A percentile compares a stretch with the other conserved stretches of the same genome.
phyloP scores from a whole-genome alignment of 2,888 invertebrate species.

The Apodemia mormo region DNA sequence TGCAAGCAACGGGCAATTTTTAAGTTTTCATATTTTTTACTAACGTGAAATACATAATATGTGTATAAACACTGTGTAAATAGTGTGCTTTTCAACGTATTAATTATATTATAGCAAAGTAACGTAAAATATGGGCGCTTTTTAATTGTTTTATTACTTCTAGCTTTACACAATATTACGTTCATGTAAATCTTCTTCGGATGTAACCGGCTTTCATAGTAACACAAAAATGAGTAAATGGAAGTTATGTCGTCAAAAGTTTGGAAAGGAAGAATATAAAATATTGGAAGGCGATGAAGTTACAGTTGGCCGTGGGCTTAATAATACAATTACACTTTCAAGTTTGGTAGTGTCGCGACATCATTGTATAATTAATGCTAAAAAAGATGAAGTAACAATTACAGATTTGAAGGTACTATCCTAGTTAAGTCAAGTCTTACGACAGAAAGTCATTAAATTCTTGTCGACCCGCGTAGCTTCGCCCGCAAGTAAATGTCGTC shows the following conservation, averaged over 20 bases:
- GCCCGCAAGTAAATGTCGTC: too few relatives aligned
- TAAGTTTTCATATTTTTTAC: neutral
- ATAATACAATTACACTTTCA: constrained; percentile 57
- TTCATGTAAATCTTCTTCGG: neutral
- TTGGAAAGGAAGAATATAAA: constrained; percentile 55
- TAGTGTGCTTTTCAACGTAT: neutral
- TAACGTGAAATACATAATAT: neutral
- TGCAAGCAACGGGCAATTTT: neutral
- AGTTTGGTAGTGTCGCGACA: constrained; percentile 68
- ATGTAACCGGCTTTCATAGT: neutral
- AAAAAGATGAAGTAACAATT: constrained; percentile 53
- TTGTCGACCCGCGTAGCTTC: too few relatives aligned
- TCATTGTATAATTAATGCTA: constrained; percentile 60
- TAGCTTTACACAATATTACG: neutral
- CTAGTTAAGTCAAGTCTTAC: too few relatives aligned
- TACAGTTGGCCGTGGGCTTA: constrained; percentile 60
- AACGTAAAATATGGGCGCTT: neutral
- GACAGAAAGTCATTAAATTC: too few relatives aligned
- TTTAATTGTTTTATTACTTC: neutral
- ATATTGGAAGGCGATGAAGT: constrained; percentile 60
- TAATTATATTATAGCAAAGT: neutral
- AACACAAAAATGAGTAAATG: constrained; percentile 59
- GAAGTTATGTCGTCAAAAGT: constrained; percentile 60
- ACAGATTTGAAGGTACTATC: constrained; percentile 61
- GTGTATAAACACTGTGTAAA: neutral